Conservation (phyloP, 2,888 invertebrate genomes). For the Eristalinus sepulchralis region DNA sequence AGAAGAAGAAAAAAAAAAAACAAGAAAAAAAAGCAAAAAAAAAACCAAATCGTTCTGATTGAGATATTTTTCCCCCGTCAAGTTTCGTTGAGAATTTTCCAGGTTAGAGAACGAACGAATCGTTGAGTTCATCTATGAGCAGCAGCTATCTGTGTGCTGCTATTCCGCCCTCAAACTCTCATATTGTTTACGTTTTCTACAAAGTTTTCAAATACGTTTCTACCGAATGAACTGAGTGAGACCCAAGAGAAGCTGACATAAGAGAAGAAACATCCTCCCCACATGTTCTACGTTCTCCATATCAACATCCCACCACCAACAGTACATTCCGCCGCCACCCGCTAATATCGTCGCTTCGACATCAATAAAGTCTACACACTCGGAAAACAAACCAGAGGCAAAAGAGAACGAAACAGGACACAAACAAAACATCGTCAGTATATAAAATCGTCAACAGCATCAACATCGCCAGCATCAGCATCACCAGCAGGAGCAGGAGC, state of each 20-base stretch:
- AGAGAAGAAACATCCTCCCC: slow-evolving; percentile 35
- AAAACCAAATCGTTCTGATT: slow-evolving; percentile 59
- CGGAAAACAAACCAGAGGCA: slow-evolving; percentile 40
- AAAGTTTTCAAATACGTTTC: slow-evolving; percentile 25
- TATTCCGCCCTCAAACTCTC: slow-evolving; percentile 66
- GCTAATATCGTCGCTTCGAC: slow-evolving; percentile 24
- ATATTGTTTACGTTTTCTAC: slow-evolving; percentile 68
- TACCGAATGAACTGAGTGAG: slow-evolving; percentile 44
- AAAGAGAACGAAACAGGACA: slow-evolving; percentile 55
- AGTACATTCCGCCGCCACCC: slow-evolving; percentile 8
- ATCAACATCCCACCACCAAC: slow-evolving; percentile 17
- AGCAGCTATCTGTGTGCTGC: slow-evolving; percentile 47
- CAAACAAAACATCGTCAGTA: slow-evolving; percentile 46
- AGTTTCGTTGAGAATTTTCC: slow-evolving; percentile 64
- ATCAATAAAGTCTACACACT: slow-evolving; percentile 48
- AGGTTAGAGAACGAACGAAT: slow-evolving; percentile 58
- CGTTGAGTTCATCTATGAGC: slow-evolving; percentile 64
- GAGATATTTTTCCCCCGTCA: slow-evolving; percentile 45
- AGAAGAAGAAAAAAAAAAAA: slow-evolving; percentile 39
- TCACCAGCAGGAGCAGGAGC: slow-evolving; percentile 38
- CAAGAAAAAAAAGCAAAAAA: slow-evolving; percentile 38
- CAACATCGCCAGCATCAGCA: not conserved
- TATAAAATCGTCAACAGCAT: slow-evolving; percentile 57
- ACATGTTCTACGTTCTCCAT: slow-evolving; percentile 6
- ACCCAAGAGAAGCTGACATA: slow-evolving; percentile 41